Conservation (phyloP, 2,797 vertebrate genomes). For the Diceros bicornis region DNA sequence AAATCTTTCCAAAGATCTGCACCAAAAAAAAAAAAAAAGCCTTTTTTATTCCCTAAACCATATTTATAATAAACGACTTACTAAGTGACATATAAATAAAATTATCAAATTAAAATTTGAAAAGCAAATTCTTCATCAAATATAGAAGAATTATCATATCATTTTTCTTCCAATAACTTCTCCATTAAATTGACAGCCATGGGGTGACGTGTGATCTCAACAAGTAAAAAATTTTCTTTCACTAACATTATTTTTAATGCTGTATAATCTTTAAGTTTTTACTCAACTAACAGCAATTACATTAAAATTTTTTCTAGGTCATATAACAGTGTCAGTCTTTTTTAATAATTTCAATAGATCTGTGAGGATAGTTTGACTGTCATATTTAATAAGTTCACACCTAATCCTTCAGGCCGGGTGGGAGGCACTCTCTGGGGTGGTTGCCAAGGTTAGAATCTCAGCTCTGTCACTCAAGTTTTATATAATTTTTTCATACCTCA, state of each 20-base stretch:
- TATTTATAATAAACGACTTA: not conserved
- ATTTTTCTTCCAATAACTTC: constrained; percentile 18
- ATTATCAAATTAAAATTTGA: not conserved
- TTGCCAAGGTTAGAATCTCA: not conserved
- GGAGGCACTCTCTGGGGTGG: not conserved
- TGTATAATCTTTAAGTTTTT: not conserved
- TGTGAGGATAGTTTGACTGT: not conserved
- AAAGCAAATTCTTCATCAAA: not conserved
- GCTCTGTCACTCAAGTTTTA: not conserved
- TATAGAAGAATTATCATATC: not conserved
- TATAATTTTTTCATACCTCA: not conserved
- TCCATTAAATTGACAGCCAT: not conserved
- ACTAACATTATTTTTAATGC: not conserved
- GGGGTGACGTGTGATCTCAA: not conserved
- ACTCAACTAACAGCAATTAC: not conserved
- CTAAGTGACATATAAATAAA: not conserved
- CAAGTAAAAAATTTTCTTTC: not conserved
- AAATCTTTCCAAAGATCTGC: too few relatives aligned
- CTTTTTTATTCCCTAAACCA: not conserved
- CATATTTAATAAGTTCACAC: not conserved
- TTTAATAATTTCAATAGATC: not conserved
- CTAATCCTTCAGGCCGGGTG: not conserved
- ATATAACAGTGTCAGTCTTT: not conserved
- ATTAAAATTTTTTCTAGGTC: not conserved
- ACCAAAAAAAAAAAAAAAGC: not conserved